These are phyloP conservation scores for Acromyrmex echinatior DNA, from an alignment of 1,140 invertebrate species.

Conservation along the genomic window DNA sequence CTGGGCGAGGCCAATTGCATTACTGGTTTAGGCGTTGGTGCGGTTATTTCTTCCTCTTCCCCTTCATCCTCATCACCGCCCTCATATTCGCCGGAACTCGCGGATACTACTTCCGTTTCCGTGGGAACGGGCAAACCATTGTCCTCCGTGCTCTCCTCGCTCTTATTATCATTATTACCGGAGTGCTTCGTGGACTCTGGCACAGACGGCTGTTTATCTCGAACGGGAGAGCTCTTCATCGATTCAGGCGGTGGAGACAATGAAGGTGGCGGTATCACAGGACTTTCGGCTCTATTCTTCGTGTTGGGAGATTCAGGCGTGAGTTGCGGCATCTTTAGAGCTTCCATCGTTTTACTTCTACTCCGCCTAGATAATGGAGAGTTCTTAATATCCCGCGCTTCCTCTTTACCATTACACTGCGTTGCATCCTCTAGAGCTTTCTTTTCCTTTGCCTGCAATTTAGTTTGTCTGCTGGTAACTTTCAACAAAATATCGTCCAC, in stretches of 20 bases:
- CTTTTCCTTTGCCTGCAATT: conserved; percentile 82
- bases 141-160: conserved; percentile 45
- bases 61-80: conserved; percentile 86
- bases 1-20: conserved; percentile 28
- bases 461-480: conserved; percentile 82
- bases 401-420: conserved; percentile 79
- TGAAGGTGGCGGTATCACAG: conserved; percentile 70
- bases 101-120: conserved; percentile 79
- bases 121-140: conserved; percentile 47
- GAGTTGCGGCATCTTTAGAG: conserved; percentile 75
- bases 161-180: conserved; percentile 33
- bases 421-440: conserved; percentile 70
- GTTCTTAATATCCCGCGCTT: conserved; percentile 69
- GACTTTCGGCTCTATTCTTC: conserved; percentile 66
- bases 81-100: conserved; percentile 87
- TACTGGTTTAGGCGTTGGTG: conserved; percentile 74
- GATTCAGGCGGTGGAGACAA: conserved; percentile 66
- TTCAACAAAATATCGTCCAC: conserved; percentile 85
- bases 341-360: conserved; percentile 76
- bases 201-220: conserved; percentile 76
- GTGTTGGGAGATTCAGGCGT: conserved; percentile 65
- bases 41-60: conserved; percentile 80
- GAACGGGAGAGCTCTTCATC: conserved; percentile 30
- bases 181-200: conserved; percentile 66
- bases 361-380: conserved; percentile 77